These are phyloP conservation scores for Neodiprion fabricii DNA, from an alignment of 1,140 invertebrate species.

Conservation along the genomic window DNA sequence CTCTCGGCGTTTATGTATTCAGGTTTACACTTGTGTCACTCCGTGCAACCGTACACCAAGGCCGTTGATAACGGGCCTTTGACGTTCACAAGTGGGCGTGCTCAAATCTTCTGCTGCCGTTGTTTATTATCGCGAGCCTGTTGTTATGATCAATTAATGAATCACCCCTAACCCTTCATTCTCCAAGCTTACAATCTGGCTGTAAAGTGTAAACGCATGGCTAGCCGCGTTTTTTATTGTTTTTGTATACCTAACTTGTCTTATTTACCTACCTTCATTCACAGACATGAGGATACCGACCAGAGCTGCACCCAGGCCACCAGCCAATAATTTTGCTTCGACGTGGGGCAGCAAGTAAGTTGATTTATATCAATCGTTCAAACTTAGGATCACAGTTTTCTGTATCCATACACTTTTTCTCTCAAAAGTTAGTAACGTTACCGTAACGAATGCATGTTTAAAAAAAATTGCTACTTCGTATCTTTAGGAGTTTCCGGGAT, in stretches of 20 bases:
- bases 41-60: slow-evolving; percentile 4
- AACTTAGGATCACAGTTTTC: background rate
- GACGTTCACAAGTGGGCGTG: background rate
- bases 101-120: background rate
- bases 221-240: background rate
- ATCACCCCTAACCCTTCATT: too few species aligned
- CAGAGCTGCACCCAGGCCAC: slow-evolving; percentile 52
- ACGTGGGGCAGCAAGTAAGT: slow-evolving; percentile 50
- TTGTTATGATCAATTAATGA: too few species aligned
- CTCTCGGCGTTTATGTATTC: background rate
- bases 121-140: too few species aligned
- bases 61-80: background rate
- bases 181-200: background rate
- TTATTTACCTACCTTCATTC: slow-evolving; percentile 27
- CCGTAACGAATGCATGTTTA: slow-evolving; percentile 18
- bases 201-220: background rate
- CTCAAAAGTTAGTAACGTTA: background rate
- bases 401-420: background rate
- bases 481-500: too few species aligned
- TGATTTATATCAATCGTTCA: too few species aligned
- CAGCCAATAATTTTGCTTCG: slow-evolving; percentile 29
- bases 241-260: background rate
- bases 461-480: background rate
- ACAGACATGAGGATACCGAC: slow-evolving; percentile 55
- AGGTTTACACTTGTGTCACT: background rate